Conservation (phyloP, 2,888 invertebrate species). For the Argyresthia goedartella region DNA sequence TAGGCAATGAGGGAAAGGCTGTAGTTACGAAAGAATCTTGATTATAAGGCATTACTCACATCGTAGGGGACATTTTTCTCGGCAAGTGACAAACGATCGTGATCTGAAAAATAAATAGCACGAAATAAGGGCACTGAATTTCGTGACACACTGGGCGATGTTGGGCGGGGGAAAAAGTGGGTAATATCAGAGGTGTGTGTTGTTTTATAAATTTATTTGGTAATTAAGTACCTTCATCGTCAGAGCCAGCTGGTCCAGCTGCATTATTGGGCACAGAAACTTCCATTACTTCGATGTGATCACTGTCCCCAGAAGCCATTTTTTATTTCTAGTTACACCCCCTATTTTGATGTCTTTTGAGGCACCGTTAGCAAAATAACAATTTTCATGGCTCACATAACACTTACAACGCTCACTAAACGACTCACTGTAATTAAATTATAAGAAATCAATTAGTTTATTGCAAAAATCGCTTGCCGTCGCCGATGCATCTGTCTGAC, state of each 20-base stretch:
- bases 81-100: constrained; percentile 71
- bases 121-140: constrained; percentile 24
- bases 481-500: constrained; percentile 54
- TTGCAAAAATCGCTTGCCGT: constrained; percentile 38
- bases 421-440: constrained; percentile 67
- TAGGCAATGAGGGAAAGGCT: not conserved
- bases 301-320: constrained; percentile 90
- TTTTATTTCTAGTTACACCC: constrained; percentile 60
- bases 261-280: constrained; percentile 70
- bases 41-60: constrained; percentile 54
- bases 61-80: constrained; percentile 74
- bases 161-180: constrained; percentile 8
- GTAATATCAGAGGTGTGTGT: constrained; percentile 19
- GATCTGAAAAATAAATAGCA: constrained; percentile 60
- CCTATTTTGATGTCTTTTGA: constrained; percentile 52
- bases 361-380: constrained; percentile 43
- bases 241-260: constrained; percentile 71
- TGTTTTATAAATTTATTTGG: constrained; percentile 38
- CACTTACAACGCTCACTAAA: constrained; percentile 51
- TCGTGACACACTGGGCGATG: not conserved
- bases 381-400: constrained; percentile 60
- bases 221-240: constrained; percentile 68
- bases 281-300: constrained; percentile 83
- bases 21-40: not conserved
- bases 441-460: constrained; percentile 66